Percentiles rank a stretch among this genome's conserved stretches.
These are phyloP conservation scores for Pollenia labialis DNA, from an alignment of 2,888 invertebrate genomes.

Conservation along the genomic window DNA sequence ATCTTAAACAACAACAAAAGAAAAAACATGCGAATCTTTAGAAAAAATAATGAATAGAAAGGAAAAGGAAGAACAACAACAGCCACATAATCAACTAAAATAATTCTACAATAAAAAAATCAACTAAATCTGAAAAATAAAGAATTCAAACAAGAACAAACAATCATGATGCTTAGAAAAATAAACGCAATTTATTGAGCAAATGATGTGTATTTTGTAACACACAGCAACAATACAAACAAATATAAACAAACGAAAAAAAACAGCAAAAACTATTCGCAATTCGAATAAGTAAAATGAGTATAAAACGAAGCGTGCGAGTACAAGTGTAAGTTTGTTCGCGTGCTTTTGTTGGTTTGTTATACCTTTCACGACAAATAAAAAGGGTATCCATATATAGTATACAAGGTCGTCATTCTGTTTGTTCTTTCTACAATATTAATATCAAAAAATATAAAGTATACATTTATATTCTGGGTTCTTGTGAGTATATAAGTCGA, in stretches of 20 bases:
- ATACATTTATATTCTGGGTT: no score
- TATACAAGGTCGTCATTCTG: no score
- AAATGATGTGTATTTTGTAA: constrained; percentile 67
- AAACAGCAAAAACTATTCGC: background rate
- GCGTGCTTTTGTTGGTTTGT: background rate
- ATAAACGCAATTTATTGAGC: constrained; percentile 70
- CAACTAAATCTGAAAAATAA: background rate
- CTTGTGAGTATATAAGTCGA: no score
- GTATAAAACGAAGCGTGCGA: background rate
- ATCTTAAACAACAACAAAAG: constrained; percentile 31
- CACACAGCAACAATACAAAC: constrained; percentile 33
- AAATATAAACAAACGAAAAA: constrained; percentile 1
- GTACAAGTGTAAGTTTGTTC: background rate
- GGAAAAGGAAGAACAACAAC: constrained; percentile 50
- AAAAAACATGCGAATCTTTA: constrained; percentile 34
- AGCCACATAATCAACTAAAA: background rate
- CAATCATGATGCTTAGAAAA: constrained; percentile 46
- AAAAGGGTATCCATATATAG: no score
- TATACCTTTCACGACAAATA: no score
- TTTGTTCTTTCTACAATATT: no score
- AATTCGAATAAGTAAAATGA: background rate
- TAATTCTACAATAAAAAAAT: constrained; percentile 35
- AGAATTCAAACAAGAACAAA: constrained; percentile 35
- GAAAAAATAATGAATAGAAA: constrained; percentile 61
- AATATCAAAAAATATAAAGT: no score